Evolutionary conservation across 2,888 invertebrate genomes (phyloP), one percentile per base, ranked within the genome.

Genomic region (Esperia sulphurella): DNA sequence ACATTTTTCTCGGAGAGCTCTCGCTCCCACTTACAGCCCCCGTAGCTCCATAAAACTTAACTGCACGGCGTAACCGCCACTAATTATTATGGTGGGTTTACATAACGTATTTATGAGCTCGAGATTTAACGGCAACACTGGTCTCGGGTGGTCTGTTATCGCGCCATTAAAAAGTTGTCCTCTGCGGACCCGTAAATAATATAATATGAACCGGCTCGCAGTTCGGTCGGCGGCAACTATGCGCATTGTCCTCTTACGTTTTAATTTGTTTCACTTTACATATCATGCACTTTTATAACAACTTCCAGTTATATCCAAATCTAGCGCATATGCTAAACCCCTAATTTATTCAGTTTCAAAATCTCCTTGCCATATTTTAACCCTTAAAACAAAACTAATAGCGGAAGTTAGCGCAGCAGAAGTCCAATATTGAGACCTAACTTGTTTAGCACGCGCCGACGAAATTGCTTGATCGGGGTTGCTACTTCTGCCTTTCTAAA

Each of bases 71-170:
- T 85, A 86, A 86, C 85, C 79, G 75, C 81, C 80, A 84, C 89
- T 89, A 89, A 89, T 89, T 87, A 88, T 88, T 80, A 87, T 87
- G 88, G 87, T 83, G 75, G 85, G 87, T 86, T 88, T 87, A 87
- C 89, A 88, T 88, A 86, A 83, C 82, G 75, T 88, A 89, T 88
- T 89, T 88, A 89, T 87, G 88, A 83, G 81, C 78, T 75, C 69
- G 82, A 85, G 87, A 87, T 89, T 88, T 86, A 84, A 83, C 82
- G 79, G 77, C 74, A 76, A 61, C 71, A 70, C 69, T 68, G 75
- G 79, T 83, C 86, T 85, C 86, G 81, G 83, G 80, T 82, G 88
- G 84, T 86, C 87, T 82, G 88, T 88, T 88, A 89, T 88, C 87
- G 79, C 75, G 73, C 81, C 76, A 86, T 88, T 88, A 87, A 86